Evolutionary conservation across 1,140 invertebrate genomes (phyloP), one percentile per base, ranked within the genome.

Genomic region (Mylabris phalerata): DNA sequence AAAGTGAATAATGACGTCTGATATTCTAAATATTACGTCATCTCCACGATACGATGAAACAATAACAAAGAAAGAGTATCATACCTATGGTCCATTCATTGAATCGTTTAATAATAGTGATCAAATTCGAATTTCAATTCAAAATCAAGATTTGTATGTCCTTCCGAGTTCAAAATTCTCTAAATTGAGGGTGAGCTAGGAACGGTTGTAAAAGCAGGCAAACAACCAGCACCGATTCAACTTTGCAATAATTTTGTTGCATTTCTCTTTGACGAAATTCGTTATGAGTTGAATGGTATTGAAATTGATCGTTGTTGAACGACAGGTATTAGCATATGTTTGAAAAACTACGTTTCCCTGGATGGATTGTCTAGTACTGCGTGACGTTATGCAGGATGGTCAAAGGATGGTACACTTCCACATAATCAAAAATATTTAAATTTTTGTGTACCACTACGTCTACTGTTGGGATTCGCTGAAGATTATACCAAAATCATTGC

Each of bases 181-280:
- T 51, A 51, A 2, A 40, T 51, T 40, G 49, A 41, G 39, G 49
- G 49, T 41, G 41, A 3, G 9, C 39, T 51, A 13, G 2, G 9
- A 50, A 9, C 27, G 0, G 27, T 32, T 4, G 7, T 32, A 4
- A 4, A 1, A 32, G 4, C 27, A 7, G 27, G 4, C 9, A 4
- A 13, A 0, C 49, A 40, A 11, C 49, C n/a, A 13, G 6, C 10
- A 51, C 40, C 25, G 39, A 26, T 54, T 54, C 7, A 42, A 48
- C 39, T 62, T 77, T 39, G 62, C 9, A 76, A 75, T 63, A 77
- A 75, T 64, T 65, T 61, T 11, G 58, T 74, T 4, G 60, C 69
- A 26, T 70, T 70, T 67, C 57, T 78, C 7, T 78, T 79, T 66
- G 69, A 74, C 57, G 74, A 77, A 60, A 74, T 76, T n/a, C 63